Conservation (phyloP, 1,140 invertebrate genomes). For the Drosophila mojavensis region DNA sequence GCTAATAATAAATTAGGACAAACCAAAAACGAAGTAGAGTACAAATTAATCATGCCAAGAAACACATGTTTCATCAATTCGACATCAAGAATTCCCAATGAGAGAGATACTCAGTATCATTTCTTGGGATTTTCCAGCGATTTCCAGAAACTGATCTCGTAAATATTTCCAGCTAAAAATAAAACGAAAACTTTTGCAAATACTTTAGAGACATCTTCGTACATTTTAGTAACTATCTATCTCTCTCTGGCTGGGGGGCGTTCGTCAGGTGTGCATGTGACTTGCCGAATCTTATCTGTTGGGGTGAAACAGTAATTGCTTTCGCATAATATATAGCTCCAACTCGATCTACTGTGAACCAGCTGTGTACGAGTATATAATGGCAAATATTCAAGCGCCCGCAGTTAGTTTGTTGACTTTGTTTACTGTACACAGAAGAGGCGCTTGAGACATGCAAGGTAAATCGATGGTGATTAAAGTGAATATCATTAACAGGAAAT, state of each 20-base stretch:
- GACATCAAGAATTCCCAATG: background rate
- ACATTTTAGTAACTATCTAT: background rate
- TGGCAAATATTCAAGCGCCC: constrained; percentile 2
- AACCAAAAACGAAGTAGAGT: too few species aligned
- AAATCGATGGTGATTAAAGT: background rate
- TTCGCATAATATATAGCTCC: constrained; percentile 57
- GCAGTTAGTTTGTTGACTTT: constrained; percentile 27
- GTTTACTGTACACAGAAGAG: background rate
- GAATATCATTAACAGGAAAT: too few species aligned
- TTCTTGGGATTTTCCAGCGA: background rate
- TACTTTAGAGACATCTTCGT: background rate
- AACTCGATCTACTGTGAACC: background rate
- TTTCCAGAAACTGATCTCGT: background rate
- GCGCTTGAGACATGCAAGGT: constrained; percentile 27
- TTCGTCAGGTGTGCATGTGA: constrained; percentile 32
- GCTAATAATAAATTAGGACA: constrained; percentile 13
- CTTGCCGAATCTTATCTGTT: constrained; percentile 62
- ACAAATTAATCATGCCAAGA: constrained; percentile 5
- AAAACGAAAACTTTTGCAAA: background rate
- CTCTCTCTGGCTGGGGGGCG: background rate
- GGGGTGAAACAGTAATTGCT: constrained; percentile 28
- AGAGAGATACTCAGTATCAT: background rate
- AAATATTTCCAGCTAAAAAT: background rate
- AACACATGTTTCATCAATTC: too few species aligned
- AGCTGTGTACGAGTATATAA: constrained; percentile 30